Evolutionary conservation across 2,113 vertebrate species (phyloP).

Genomic region (Apeltes quadracus): DNA sequence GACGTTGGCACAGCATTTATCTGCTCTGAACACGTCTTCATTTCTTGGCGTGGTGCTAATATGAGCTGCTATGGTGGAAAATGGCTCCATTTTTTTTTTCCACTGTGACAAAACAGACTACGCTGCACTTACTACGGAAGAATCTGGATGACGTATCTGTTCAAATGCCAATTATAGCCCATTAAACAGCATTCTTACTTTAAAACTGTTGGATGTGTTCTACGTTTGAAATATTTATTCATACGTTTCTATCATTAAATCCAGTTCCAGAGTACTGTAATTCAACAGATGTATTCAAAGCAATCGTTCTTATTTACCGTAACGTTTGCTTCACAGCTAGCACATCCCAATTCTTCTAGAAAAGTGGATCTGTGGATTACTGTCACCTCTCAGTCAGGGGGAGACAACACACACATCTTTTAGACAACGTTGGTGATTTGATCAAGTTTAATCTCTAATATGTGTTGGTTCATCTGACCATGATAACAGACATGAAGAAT

Average conservation of each 20-base stretch:
- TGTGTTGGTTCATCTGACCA: neutral
- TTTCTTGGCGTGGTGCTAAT: conserved; percentile 60
- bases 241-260: neutral
- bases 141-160: neutral
- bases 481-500: conserved; percentile 1
- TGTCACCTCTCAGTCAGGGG: conserved; percentile 19
- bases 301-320: neutral
- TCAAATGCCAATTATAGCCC: neutral
- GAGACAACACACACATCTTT: conserved; percentile 23
- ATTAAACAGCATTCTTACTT: neutral
- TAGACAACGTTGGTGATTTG: neutral
- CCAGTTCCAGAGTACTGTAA: neutral
- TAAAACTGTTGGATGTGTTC: neutral
- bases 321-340: neutral
- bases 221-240: neutral
- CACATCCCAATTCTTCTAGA: neutral
- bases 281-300: neutral
- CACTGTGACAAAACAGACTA: conserved; percentile 23
- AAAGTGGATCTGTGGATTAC: neutral
- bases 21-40: conserved; percentile 71
- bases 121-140: conserved; percentile 1
- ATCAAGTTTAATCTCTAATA: neutral
- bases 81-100: conserved; percentile 43
- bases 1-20: conserved; percentile 56
- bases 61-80: conserved; percentile 47